Conservation (phyloP, 2,797 vertebrate genomes). For the Somateria mollissima region DNA sequence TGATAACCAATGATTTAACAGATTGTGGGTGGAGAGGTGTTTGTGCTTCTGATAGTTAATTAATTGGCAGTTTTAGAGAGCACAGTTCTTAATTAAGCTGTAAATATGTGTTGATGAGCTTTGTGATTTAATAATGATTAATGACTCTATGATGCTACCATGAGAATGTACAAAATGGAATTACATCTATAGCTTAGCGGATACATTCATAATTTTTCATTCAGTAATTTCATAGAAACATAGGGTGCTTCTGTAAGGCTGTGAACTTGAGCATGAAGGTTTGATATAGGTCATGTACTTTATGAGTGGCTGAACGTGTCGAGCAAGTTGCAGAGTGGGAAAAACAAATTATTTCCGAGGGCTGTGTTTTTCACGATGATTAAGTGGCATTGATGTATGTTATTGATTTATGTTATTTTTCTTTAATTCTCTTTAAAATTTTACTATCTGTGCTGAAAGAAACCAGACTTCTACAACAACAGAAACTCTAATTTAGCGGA, state of each 20-base stretch:
- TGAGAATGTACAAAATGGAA: neutral
- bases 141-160: neutral
- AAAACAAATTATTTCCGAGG: neutral
- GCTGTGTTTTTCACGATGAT: neutral
- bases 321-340: neutral
- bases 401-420: neutral
- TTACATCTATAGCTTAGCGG: neutral
- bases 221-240: neutral
- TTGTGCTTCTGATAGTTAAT: conserved; percentile 73
- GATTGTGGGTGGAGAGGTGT: conserved; percentile 54
- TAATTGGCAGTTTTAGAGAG: conserved; percentile 73
- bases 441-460: neutral
- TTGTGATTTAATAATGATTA: conserved; percentile 55
- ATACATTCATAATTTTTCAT: neutral
- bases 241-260: neutral
- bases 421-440: neutral
- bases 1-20: conserved; percentile 57
- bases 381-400: neutral
- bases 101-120: conserved; percentile 51
- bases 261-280: neutral
- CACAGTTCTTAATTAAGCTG: conserved; percentile 72
- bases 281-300: rapidly evolving
- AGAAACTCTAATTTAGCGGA: neutral
- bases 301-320: neutral
- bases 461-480: neutral